Base-by-base conservation (phyloP, 37 sponge, comb jelly and placozoan species). In the Crambe crambe region DNA sequence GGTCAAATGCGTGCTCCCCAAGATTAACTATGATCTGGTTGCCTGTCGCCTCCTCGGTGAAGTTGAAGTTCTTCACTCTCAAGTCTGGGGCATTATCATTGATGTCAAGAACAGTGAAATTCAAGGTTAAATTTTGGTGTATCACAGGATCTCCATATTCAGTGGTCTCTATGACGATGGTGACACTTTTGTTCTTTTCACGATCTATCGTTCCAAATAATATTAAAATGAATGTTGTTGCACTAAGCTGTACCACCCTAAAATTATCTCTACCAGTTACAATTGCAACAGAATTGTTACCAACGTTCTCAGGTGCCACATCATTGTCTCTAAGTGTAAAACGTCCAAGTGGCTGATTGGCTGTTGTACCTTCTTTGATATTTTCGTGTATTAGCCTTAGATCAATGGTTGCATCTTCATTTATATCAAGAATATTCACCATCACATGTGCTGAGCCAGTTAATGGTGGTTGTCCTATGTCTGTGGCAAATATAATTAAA, bases 61-160 rank as follows among this genome's bases (percentile, higher is more conserved):
- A 4, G 56, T 35, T 41, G 30, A 76, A 84, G 25, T 3, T 34
- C 0, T 70, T 69, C 32, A 27, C 1, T 32, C 1, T 75, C 29
- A 84, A 20, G 22, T 2, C 5, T 29, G 84, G 84, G 15, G 51
- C 54, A 68, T 76, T 76, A 40, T 84, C 84, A 76, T 84, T 84
- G 0, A 42, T 31, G 34, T 75, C 84, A 47, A 32, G 1, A 29
- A 84, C 22, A 8, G 57, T 31, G 18, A 76, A 1, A 10, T 37
- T 76, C 35, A 22, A 3, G 3, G 17, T 12, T 2, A 60, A 22
- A 18, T 23, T 58, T 23, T 26, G 3, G 1, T 3, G 34, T 4
- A 81, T 25, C 3, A 61, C 0, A 5, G 82, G 82, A 44, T 72
- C 37, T 27, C 73, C 73, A 42, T 59, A 34, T 39, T 70, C 73